phyloP scores from a whole-genome alignment of 2,113 vertebrate species.

The Rhinolophus sinicus region DNA sequence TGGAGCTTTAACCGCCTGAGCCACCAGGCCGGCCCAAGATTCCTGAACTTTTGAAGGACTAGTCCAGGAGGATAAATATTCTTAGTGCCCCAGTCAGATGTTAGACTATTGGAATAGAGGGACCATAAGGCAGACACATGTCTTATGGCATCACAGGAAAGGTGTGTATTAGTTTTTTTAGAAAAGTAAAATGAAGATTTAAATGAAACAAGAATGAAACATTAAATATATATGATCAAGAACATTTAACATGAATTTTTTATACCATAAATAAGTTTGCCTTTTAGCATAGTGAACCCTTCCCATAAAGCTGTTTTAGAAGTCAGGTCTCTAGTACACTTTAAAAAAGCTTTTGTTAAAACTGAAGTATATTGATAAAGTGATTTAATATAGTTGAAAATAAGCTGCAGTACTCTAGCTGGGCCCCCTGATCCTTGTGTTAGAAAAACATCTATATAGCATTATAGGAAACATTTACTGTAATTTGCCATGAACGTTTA shows the following conservation, averaged over 20 bases:
- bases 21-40: not conserved
- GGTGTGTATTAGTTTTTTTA: slow-evolving; percentile 26
- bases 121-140: slow-evolving; percentile 8
- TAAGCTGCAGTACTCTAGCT: slow-evolving; percentile 72
- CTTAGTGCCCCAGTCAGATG: not conserved
- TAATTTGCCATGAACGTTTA: slow-evolving; percentile 78
- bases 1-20: too few relatives aligned
- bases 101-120: not conserved
- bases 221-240: slow-evolving; percentile 71
- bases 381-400: slow-evolving; percentile 80
- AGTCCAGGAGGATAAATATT: not conserved
- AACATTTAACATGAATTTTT: slow-evolving; percentile 74
- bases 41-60: not conserved
- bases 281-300: slow-evolving; percentile 56
- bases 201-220: slow-evolving; percentile 59
- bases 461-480: slow-evolving; percentile 72
- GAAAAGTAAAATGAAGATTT: slow-evolving; percentile 50
- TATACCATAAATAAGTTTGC: slow-evolving; percentile 68
- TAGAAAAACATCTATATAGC: slow-evolving; percentile 73
- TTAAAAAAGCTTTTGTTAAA: slow-evolving; percentile 81
- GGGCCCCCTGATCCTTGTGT: slow-evolving; percentile 63
- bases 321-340: slow-evolving; percentile 69
- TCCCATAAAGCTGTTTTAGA: slow-evolving; percentile 75
- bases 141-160: slow-evolving; percentile 32
- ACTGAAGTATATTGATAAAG: slow-evolving; percentile 82